Evolutionary conservation across 92 coral and sea anemone species (phyloP), one percentile per base, ranked within the genome.

Genomic region (Zoanthus gigantus): DNA sequence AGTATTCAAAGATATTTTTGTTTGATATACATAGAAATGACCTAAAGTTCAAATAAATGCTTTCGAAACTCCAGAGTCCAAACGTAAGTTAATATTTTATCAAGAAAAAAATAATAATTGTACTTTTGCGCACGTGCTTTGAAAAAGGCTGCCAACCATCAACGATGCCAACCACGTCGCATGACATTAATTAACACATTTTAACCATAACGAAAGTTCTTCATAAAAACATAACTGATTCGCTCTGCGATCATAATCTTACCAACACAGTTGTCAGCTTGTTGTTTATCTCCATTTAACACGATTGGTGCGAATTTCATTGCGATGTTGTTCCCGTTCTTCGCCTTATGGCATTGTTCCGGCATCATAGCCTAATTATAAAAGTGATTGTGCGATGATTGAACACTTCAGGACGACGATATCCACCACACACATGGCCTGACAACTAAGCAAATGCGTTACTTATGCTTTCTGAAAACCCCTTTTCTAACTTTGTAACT

Each of bases 311-410:
- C 85, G 42, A 14, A 34, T 32, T 31, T 46, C 56, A 23, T 30
- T 47, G 14, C 16, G 31, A 5, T 66, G 44, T 66, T 67, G 74
- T 45, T 57, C 1, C 66, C 85, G 29, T 81, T 31, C 23, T 31
- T 7, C 60, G 44, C 3, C 34, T 81, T 71, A 42, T 18, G 48
- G 73, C 46, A 68, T 53, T 81, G 85, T n/a, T 80, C 85, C 5
- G 85, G 74, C 58, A 42, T 80, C 85, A 80, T 80, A 42, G 14
- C 73, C 18, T 23, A 5, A 9, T 8, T 18, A 2, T 13, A 9
- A 9, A 46, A 44, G 75, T 31, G 12, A 7, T 9, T 15, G 29
- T 9, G 15, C 66, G 66, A 1, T 17, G 30, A 63, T 17, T 80
- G 58, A 44, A 29, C 65, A 7, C 11, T 16, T 50, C 17, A 7